A percentile compares a stretch with the other conserved stretches of the same genome.
Conservation (phyloP, 2,888 invertebrate species). For the Chymomyza caudatula region DNA sequence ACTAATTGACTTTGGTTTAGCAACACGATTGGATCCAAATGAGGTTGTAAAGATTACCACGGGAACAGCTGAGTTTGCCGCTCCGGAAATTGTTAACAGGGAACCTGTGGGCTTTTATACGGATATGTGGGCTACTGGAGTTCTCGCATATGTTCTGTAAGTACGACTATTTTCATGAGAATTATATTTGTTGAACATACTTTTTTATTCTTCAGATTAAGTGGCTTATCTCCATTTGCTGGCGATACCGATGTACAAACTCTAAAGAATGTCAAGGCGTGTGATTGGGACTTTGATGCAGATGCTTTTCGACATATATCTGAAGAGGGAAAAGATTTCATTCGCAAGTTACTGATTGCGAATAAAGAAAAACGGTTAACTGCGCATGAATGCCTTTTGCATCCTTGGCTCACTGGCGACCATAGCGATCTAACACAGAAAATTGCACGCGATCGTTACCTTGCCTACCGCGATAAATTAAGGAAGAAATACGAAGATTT, state of each 20-base stretch:
- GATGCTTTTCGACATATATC: conserved; percentile 96
- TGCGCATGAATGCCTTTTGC: conserved; percentile 96
- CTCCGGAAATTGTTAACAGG: conserved; percentile 98
- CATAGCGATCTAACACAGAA: conserved; percentile 85
- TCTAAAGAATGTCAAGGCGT: conserved; percentile 97
- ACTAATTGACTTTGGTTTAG: conserved; percentile 99
- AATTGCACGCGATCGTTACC: conserved; percentile 91
- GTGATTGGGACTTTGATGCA: conserved; percentile 99
- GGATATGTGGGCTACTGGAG: conserved; percentile 99
- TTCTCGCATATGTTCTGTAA: conserved; percentile 98
- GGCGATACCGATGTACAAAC: conserved; percentile 99
- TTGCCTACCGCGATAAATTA: conserved; percentile 91
- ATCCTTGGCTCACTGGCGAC: conserved; percentile 96
- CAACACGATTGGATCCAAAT: conserved; percentile 98
- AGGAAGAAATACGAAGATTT: conserved; percentile 89
- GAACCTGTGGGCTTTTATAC: conserved; percentile 99
- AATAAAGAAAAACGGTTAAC: conserved; percentile 99
- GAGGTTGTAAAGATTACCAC: conserved; percentile 99
- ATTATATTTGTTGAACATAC: not conserved
- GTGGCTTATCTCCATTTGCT: conserved; percentile 98
- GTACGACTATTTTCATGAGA: conserved; percentile 76
- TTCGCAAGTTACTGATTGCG: conserved; percentile 91
- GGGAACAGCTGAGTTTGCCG: conserved; percentile 99
- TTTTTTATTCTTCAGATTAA: conserved; percentile 82
- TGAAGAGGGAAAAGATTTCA: conserved; percentile 98